Conservation (phyloP, 2,113 vertebrate genomes). For the Heterotis niloticus region DNA sequence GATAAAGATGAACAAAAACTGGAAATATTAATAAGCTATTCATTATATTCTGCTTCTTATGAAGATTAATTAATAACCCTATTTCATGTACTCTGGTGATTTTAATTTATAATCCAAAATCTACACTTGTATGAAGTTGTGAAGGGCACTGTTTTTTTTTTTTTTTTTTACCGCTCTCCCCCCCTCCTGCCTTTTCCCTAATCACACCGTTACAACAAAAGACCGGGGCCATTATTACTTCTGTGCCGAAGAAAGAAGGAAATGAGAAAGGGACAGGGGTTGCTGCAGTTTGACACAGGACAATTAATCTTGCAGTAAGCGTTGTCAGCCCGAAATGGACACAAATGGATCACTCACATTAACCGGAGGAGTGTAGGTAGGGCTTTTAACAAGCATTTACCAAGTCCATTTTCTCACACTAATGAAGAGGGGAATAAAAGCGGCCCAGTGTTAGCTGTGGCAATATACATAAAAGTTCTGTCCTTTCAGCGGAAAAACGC, state of each 20-base stretch:
- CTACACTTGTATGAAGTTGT: constrained; percentile 53
- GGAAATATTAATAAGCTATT: constrained; percentile 60
- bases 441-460: constrained; percentile 90
- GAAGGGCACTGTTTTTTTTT: constrained; percentile 43
- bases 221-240: constrained; percentile 97
- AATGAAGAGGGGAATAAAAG: constrained; percentile 99
- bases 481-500: constrained; percentile 72
- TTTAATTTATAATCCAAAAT: constrained; percentile 57
- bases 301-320: constrained; percentile 99
- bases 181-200: constrained; percentile 70
- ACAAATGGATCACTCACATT: constrained; percentile 99
- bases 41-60: constrained; percentile 50
- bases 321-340: constrained; percentile 99
- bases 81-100: constrained; percentile 52
- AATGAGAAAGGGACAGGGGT: constrained; percentile 97
- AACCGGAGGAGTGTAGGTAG: constrained; percentile 97
- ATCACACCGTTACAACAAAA: constrained; percentile 96
- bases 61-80: constrained; percentile 66
- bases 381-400: constrained; percentile 99
- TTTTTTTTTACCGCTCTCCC: no score
- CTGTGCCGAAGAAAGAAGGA: constrained; percentile 92
- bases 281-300: constrained; percentile 97
- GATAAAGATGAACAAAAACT: constrained; percentile 33
- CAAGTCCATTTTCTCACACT: constrained; percentile 99
- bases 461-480: constrained; percentile 93